phyloP scores from a whole-genome alignment of 2,797 vertebrate genomes.

The Bradypodion pumilum region DNA sequence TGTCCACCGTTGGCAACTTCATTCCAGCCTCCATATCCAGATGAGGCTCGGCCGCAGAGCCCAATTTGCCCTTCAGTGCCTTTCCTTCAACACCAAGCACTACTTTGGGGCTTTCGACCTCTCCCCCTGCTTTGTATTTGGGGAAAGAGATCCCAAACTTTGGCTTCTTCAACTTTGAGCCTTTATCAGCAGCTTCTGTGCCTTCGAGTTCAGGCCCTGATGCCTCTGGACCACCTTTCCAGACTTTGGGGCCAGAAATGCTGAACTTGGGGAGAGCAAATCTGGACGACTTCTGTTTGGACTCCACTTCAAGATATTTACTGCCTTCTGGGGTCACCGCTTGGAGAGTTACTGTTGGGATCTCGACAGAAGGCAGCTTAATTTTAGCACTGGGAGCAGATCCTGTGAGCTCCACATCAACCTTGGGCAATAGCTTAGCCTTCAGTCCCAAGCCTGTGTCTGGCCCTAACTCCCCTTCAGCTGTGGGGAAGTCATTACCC shows the following conservation, averaged over 20 bases:
- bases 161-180: conserved; percentile 66
- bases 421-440: conserved; percentile 1
- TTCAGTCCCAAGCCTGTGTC: conserved; percentile 39
- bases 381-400: conserved; percentile 36
- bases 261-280: conserved; percentile 72
- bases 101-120: conserved; percentile 44
- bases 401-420: neutral
- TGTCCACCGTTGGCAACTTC: conserved; percentile 80
- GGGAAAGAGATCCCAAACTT: conserved; percentile 71
- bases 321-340: neutral
- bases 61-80: conserved; percentile 45
- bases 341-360: conserved; percentile 60
- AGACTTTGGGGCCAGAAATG: conserved; percentile 52
- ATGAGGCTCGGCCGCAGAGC: conserved; percentile 39
- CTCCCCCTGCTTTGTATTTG: conserved; percentile 55
- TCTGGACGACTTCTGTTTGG: conserved; percentile 61
- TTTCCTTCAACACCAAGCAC: conserved; percentile 37
- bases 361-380: conserved; percentile 66
- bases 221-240: conserved; percentile 42
- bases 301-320: neutral
- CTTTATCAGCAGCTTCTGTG: conserved; percentile 42
- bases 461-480: conserved; percentile 22
- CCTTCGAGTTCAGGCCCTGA: neutral
- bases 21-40: conserved; percentile 58
- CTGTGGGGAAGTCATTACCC: conserved; percentile 56